Base-by-base conservation (phyloP, 2,113 vertebrate species). In the Capricornis sumatraensis region DNA sequence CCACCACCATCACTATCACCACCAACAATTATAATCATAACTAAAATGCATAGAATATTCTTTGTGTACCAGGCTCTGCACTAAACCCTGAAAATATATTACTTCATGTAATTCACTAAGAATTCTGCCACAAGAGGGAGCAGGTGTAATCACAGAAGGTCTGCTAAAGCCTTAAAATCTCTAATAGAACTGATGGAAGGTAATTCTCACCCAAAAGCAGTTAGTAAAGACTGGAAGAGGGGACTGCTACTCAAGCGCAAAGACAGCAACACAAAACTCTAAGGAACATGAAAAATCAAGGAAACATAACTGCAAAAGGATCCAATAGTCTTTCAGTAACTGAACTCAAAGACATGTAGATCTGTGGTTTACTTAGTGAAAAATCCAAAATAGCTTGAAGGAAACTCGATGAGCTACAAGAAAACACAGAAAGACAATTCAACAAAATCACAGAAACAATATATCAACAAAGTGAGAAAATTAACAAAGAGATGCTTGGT, bases 61-160 rank as follows among this genome's bases (percentile, higher is more conserved):
- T 84, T 14, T 55, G 23, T 40, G 5, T 88, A 57, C 11, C 47
- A 90, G 40, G 7, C 33, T 93, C 28, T 79, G 19, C 19, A 76
- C 76, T 76, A 78, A 87, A 83, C 7, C 7, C 5, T 62, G 23
- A 45, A 87, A 53, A 60, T 76, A 43, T 45, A 62, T 60, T n/a
- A 76, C 23, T n/a, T 84, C 15, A 45, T 36, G n/a, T 36, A 95
- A 64, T 62, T 92, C 47, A 89, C 43, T 88, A 74, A 83, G 52
- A 74, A 93, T 92, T 89, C 43, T 83, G 60, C 91, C 95, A 88
- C 90, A 93, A 96, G 90, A 89, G 76, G 90, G 95, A 83, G 36
- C 74, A 88, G 36, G n/a, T 60, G 27, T 83, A 67, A 28, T 47
- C 45, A 36, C 2, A 78, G 62, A 52, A 74, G 7, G 14, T 76